Percentiles rank a stretch among this genome's conserved stretches.
These are phyloP conservation scores for Tachyglossus aculeatus DNA, from an alignment of 2,797 vertebrate species.

Conservation along the genomic window DNA sequence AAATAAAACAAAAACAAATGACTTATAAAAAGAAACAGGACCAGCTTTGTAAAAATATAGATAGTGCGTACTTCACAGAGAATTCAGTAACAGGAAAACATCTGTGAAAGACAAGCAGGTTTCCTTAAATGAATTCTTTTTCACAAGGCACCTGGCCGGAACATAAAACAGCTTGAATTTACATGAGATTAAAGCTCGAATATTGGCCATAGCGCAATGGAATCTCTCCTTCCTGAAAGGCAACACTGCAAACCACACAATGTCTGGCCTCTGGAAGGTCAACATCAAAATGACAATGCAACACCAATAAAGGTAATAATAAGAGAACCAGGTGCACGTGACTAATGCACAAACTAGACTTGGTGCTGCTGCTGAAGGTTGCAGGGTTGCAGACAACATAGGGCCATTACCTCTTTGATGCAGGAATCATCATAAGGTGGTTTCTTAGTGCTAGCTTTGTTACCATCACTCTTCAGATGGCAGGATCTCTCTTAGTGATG, in stretches of 20 bases:
- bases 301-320: not conserved
- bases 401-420: too few species aligned
- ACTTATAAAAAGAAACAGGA: not conserved
- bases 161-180: not conserved
- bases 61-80: too few species aligned
- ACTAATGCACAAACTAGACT: too few species aligned
- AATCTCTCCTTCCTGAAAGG: not conserved
- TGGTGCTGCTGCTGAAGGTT: too few species aligned
- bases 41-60: not conserved
- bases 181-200: not conserved
- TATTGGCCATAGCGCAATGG: not conserved
- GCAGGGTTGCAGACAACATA: too few species aligned
- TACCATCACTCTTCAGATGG: too few species aligned
- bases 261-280: not conserved
- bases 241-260: not conserved
- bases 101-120: not conserved
- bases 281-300: too few species aligned
- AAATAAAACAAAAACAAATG: not conserved
- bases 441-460: too few species aligned
- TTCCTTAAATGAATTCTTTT: not conserved
- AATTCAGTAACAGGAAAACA: not conserved
- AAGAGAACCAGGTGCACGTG: too few species aligned
- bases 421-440: too few species aligned
- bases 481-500: too few species aligned
- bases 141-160: not conserved